These are phyloP conservation scores for Notarius quadriscutis DNA, from an alignment of 2,113 vertebrate species.

Conservation along the genomic window DNA sequence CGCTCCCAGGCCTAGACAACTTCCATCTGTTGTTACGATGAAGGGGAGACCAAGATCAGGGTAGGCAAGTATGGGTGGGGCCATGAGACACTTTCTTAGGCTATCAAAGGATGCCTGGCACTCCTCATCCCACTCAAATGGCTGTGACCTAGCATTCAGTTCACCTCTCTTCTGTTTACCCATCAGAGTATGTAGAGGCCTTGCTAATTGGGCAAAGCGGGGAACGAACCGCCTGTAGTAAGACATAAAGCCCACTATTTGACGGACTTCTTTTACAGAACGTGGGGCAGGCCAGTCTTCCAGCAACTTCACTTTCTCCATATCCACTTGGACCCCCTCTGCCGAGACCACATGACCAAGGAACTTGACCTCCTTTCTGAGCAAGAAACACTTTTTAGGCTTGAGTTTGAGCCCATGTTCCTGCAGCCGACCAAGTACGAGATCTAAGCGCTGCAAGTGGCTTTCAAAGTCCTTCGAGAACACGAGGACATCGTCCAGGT, in stretches of 20 bases:
- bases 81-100: too few relatives aligned
- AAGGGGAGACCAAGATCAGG: background rate
- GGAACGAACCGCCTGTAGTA: too few relatives aligned
- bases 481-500: background rate
- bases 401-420: background rate
- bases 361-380: too few relatives aligned
- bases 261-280: background rate
- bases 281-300: background rate
- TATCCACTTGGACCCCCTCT: background rate
- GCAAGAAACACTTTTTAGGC: background rate
- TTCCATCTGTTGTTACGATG: background rate
- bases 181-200: too few relatives aligned
- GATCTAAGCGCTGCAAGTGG: background rate
- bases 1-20: background rate
- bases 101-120: too few relatives aligned
- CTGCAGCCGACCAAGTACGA: background rate
- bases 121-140: too few relatives aligned
- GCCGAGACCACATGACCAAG: background rate
- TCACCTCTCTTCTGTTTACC: too few relatives aligned
- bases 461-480: background rate
- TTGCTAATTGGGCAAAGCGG: too few relatives aligned
- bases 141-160: too few relatives aligned
- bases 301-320: background rate
- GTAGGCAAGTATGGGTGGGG: background rate
- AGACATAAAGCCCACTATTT: background rate